Percentiles rank a stretch among this genome's conserved stretches.
Evolutionary conservation across 2,797 vertebrate genomes (phyloP).

Genomic region (Crax fasciolata): DNA sequence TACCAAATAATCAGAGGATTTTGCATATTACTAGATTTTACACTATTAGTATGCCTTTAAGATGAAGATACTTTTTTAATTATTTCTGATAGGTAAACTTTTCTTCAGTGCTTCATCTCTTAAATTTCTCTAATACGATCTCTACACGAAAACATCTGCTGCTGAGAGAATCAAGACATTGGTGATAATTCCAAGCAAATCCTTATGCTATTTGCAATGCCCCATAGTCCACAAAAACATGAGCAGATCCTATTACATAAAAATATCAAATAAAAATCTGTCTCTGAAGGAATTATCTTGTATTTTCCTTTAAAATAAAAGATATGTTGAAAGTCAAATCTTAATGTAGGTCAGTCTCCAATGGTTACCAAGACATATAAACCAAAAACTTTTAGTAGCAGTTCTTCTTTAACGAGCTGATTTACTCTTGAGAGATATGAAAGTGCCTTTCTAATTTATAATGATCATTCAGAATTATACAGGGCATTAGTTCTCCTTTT

Average conservation of each 20-base stretch:
- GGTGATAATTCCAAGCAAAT: slow-evolving; percentile 17
- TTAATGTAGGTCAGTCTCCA: neutral
- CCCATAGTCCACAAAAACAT: neutral
- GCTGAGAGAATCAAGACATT: neutral
- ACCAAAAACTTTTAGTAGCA: neutral
- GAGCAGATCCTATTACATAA: neutral
- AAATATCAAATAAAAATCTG: neutral
- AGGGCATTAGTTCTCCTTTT: neutral
- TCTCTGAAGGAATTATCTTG: neutral
- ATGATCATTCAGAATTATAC: neutral
- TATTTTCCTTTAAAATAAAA: slow-evolving; percentile 9
- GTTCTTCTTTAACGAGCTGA: neutral
- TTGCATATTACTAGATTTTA: slow-evolving; percentile 29
- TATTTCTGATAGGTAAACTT: neutral
- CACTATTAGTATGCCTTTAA: neutral
- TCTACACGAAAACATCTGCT: neutral
- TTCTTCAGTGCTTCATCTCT: neutral
- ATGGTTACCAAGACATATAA: neutral
- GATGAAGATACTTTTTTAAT: neutral
- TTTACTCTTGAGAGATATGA: neutral
- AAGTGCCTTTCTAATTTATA: neutral
- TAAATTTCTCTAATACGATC: neutral
- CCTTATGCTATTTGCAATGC: neutral
- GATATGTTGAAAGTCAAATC: neutral
- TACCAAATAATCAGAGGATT: neutral